phyloP scores from a whole-genome alignment of 2,888 invertebrate genomes.

The Pyrochroa serraticornis region DNA sequence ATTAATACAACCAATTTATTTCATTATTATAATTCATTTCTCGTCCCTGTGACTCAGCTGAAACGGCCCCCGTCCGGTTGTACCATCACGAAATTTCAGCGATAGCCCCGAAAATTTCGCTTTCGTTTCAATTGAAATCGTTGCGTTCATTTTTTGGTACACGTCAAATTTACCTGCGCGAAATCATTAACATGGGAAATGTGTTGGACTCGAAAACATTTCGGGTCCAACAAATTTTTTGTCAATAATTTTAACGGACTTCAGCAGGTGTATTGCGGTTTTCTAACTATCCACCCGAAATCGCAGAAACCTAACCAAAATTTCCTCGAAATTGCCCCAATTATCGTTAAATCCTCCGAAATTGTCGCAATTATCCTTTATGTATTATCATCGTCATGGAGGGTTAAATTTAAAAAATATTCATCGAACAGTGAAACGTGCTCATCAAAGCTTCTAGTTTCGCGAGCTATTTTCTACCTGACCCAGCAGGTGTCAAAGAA shows the following conservation, averaged over 20 bases:
- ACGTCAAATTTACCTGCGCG: conserved; percentile 45
- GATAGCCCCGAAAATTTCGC: not conserved
- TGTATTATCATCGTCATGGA: conserved; percentile 11
- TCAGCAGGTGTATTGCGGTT: conserved; percentile 46
- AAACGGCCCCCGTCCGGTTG: conserved; percentile 23
- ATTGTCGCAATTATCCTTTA: conserved; percentile 13
- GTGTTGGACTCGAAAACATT: conserved; percentile 37
- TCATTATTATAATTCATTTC: conserved; percentile 59
- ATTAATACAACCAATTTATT: conserved; percentile 59
- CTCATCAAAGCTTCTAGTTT: conserved; percentile 33
- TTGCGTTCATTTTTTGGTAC: conserved; percentile 32
- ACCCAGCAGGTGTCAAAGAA: conserved; percentile 51
- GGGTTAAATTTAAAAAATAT: conserved; percentile 34
- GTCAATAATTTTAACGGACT: conserved; percentile 38
- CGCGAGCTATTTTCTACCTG: conserved; percentile 47
- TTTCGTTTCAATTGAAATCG: conserved; percentile 5
- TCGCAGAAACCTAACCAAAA: conserved; percentile 27
- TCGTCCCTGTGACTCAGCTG: conserved; percentile 53
- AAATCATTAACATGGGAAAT: conserved; percentile 56
- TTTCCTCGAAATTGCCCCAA: conserved; percentile 19
- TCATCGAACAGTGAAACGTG: conserved; percentile 36
- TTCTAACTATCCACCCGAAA: conserved; percentile 28
- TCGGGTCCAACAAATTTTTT: too few species aligned
- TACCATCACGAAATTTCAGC: conserved; percentile 25
- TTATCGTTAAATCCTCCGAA: conserved; percentile 5